These are phyloP conservation scores for Choristoneura rosaceana DNA, from an alignment of 2,888 invertebrate species.

Conservation along the genomic window DNA sequence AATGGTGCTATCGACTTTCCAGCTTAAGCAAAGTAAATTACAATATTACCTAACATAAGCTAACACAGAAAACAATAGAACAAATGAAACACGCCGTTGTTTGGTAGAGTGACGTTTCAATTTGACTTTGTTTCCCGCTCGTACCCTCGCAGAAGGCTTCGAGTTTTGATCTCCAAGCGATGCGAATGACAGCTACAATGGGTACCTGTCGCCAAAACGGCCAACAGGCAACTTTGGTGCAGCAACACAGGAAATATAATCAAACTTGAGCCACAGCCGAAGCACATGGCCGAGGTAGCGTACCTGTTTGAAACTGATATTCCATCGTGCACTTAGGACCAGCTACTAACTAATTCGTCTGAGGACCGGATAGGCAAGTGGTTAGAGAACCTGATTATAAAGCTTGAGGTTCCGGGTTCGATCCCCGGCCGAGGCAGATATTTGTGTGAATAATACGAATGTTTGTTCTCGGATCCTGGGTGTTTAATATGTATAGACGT, in stretches of 20 bases:
- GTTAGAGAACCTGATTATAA: too few relatives aligned
- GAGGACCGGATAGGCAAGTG: background rate
- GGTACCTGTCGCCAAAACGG: slow-evolving; percentile 30
- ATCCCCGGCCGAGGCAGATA: too few relatives aligned
- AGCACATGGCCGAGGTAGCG: background rate
- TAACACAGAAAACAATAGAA: slow-evolving; percentile 15
- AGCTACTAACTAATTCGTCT: background rate
- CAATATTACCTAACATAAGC: background rate
- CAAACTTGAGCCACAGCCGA: slow-evolving; percentile 18
- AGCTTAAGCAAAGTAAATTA: background rate
- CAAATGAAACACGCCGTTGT: slow-evolving; percentile 44
- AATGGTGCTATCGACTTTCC: background rate
- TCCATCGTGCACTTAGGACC: background rate
- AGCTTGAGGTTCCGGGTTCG: too few relatives aligned
- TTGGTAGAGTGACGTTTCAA: slow-evolving; percentile 74
- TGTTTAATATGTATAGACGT: too few relatives aligned
- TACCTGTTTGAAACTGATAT: background rate
- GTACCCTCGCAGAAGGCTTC: slow-evolving; percentile 50
- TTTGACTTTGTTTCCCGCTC: slow-evolving; percentile 70
- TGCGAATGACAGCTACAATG: slow-evolving; percentile 39
- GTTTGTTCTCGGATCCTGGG: too few relatives aligned
- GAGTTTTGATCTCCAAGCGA: slow-evolving; percentile 54
- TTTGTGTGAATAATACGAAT: too few relatives aligned
- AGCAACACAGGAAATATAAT: slow-evolving; percentile 21
- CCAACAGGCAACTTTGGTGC: slow-evolving; percentile 7